phyloP scores from a whole-genome alignment of 2,888 invertebrate species.

The Cheilosia urbana region DNA sequence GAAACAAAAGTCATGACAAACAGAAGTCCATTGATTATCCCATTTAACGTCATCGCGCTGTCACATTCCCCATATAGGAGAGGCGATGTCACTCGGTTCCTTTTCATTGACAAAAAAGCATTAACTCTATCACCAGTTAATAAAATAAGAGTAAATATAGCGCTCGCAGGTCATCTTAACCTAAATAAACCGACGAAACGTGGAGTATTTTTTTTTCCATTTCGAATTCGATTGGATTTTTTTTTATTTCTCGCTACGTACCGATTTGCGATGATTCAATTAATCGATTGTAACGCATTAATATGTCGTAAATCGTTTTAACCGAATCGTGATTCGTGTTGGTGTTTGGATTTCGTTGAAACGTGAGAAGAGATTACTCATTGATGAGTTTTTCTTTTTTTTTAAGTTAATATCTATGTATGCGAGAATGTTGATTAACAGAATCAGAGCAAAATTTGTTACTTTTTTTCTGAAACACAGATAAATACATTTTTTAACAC shows the following conservation, averaged over 20 bases:
- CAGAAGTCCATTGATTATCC: slow-evolving; percentile 22
- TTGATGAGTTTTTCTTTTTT: not conserved
- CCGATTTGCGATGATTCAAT: slow-evolving; percentile 56
- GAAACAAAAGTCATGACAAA: slow-evolving; percentile 29
- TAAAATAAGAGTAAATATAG: slow-evolving; percentile 16
- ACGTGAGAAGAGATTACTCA: slow-evolving; percentile 43
- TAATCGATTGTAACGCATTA: slow-evolving; percentile 64
- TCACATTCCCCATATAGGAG: slow-evolving; percentile 1
- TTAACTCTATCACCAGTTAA: slow-evolving; percentile 9
- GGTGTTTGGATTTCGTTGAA: slow-evolving; percentile 30
- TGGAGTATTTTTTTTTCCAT: slow-evolving; percentile 11
- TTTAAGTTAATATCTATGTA: not conserved
- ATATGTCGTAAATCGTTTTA: slow-evolving; percentile 48
- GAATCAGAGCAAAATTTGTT: not conserved
- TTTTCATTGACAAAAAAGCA: slow-evolving; percentile 31
- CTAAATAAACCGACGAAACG: slow-evolving; percentile 16
- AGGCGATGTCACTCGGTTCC: slow-evolving; percentile 1
- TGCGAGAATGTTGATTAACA: not conserved
- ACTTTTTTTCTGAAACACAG: not conserved
- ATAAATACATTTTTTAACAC: not conserved
- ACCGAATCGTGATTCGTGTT: slow-evolving; percentile 60
- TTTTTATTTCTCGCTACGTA: not conserved
- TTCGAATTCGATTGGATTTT: not conserved
- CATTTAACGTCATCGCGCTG: slow-evolving; percentile 27
- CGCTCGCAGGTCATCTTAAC: slow-evolving; percentile 14